Base-by-base conservation (phyloP, 1,140 invertebrate genomes). In the Lasioglossum albipes region DNA sequence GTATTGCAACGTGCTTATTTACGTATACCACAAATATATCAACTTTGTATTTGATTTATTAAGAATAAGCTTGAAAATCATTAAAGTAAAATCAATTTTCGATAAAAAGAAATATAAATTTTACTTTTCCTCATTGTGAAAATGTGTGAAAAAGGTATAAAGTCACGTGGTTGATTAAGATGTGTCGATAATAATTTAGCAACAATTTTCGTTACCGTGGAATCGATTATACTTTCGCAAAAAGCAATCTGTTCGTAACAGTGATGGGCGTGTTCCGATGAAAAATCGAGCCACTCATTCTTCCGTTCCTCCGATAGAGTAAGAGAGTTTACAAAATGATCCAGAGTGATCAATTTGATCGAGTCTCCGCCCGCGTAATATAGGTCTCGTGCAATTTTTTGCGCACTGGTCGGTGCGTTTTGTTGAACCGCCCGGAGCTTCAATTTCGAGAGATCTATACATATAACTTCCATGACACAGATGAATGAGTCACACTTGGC, bases 281-380 rank as follows among this genome's bases (percentile, higher is more conserved):
- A 45, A 61, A 76, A 49, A 65, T 45, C 31, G 7, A 22, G 22
- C 27, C 18, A 1, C 27, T 10, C 22, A 36, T 54, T 70, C 20
- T 69, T 16, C 68, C 20, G 27, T 31, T 54, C 18, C 45, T 20
- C 7, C 18, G 18, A 18, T 2, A 3, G n/a, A n/a, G 1, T 22
- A 18, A 42, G 49, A 22, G 20, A 41, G 20, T 67, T 49, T 20
- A n/a, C 62, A 31, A 59, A 79, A n/a, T 52, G 16, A 52, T 27
- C 59, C 59, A 18, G n/a, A 61, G 36, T 52, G 78, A 80, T 75
- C 52, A 22, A 49, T 75, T 75, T 52, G 64, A 80, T 75, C 78
- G 64, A 36, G 22, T 49, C 27, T 61, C 42, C 1, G 5, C 13
- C 16, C 10, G 27, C 61, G 70, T 36, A 62, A 72, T 59, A 59